Evolutionary conservation across 2,888 invertebrate genomes (phyloP), one percentile per base, ranked within the genome.

Genomic region (Yponomeuta cagnagella): DNA sequence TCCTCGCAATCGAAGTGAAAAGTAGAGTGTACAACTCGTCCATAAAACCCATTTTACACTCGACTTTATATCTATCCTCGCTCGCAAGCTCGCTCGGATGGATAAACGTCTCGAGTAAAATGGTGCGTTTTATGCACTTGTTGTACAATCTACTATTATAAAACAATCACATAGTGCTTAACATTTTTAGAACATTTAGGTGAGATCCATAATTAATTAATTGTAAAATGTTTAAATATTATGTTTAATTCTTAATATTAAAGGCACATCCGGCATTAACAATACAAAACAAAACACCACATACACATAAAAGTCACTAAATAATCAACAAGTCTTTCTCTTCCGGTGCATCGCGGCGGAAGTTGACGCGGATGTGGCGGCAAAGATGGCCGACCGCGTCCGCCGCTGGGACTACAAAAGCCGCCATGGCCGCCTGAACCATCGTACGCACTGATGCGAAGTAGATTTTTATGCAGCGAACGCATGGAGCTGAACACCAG

Each of bases 401-500:
- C 73, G 93, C 93, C 48, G 93, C 80, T 0, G 96, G 95, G 9
- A 93, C 94, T n/a, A 95, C 87, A 1, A 94, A 85, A 2, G 95
- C 95, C 1, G 94, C 93, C 78, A 94, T 90, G 76, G 93, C 92
- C 0, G 94, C 87, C 68, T 90, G 87, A 71, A 94, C 86, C 79
- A 94, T 93, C 6, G 93, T 93, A 69, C 94, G 93, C 0, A 93
- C 83, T 1, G 94, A 93, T 0, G 94, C 93, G 79, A 94, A 95
- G 79, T 94, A 93, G 78, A 96, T 94, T 85, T 95, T 95, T 84
- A 94, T 93, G 73, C 94, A 92, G 72, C 95, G 93, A 70, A 96
- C 85, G 72, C 94, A 94, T 0, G 96, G 96, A 0, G 93, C 94
- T 52, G 94, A 87, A 80, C 95, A 95, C 96, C 96, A 96, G 78